Evolutionary conservation across 1,140 invertebrate species (phyloP), one percentile per base, ranked within the genome.

Genomic region (Venturia canescens): DNA sequence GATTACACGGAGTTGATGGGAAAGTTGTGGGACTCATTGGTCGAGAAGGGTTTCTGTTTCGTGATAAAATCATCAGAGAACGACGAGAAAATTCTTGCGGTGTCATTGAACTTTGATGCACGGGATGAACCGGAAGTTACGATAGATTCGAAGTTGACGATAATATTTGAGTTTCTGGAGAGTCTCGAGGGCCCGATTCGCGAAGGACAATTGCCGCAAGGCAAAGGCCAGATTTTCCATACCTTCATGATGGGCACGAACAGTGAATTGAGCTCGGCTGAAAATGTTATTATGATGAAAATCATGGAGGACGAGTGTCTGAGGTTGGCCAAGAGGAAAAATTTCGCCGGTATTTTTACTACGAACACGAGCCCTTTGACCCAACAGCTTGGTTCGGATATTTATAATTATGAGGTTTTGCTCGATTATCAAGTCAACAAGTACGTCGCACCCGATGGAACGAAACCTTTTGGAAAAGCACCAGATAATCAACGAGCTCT

Each of bases 221-320:
- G 94, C 15, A 93, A 94, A 88, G 95, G 96, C 16, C 92, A 95
- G 87, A 94, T 97, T 63, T 91, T 97, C 0, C 96, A 97, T 86
- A 95, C 94, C n/a, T 97, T 96, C 84, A 97, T 97, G 96, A 97
- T 97, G 96, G 95, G 94, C 3, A 97, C 96, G 0, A 93, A 93
- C 78, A 90, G 93, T 27, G 89, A 93, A 0, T 87, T 97, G 31
- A 93, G 89, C 78, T 84, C 95, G 0, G 93, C 93, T 72, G 95
- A 97, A 84, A 97, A 97, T 88, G 94, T 98, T 5, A 91, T 94
- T 21, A 92, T 96, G 13, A 96, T 97, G 89, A 93, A 94, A 82
- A 94, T 94, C 66, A 95, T 97, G 93, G 97, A 98, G 90, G 92
- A 95, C 53, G 94, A 96, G 83, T 94, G 95, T 34, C 89, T 96